phyloP scores from a whole-genome alignment of 2,888 invertebrate genomes.

The Ypsolopha sequella region DNA sequence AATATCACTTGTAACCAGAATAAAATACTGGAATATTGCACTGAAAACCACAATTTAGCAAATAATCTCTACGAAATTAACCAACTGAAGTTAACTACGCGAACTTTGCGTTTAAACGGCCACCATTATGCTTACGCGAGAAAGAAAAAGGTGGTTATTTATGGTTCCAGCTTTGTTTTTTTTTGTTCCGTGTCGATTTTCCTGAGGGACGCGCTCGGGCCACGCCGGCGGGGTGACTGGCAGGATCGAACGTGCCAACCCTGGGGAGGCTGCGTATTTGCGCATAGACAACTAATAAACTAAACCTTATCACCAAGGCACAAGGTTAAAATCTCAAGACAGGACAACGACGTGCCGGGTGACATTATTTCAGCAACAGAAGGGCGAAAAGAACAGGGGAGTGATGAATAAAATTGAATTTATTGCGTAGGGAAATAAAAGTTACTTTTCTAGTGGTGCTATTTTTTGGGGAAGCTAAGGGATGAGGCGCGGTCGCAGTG shows the following conservation, averaged over 20 bases:
- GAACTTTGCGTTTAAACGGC: conserved; percentile 31
- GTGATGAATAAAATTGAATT: conserved; percentile 15
- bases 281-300: conserved; percentile 24
- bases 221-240: conserved; percentile 64
- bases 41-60: background rate
- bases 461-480: conserved; percentile 27
- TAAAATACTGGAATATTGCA: conserved; percentile 19
- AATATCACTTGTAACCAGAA: conserved; percentile 6
- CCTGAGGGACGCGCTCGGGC: conserved; percentile 51
- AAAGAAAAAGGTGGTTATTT: conserved; percentile 55
- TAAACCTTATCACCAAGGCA: conserved; percentile 17
- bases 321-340: conserved; percentile 21
- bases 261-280: conserved; percentile 65
- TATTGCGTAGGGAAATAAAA: conserved; percentile 18
- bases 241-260: conserved; percentile 63
- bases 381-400: conserved; percentile 22
- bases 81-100: conserved; percentile 50
- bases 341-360: background rate
- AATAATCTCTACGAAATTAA: conserved; percentile 52
- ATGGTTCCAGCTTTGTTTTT: conserved; percentile 17
- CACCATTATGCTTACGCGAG: conserved; percentile 46
- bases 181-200: conserved; percentile 23
- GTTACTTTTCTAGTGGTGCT: conserved; percentile 17
- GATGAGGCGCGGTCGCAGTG: conserved; percentile 48
- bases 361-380: conserved; percentile 11